Percentiles rank a stretch among this genome's conserved stretches.
Conservation (phyloP, 2,888 invertebrate genomes). For the Abrostola triplasia region DNA sequence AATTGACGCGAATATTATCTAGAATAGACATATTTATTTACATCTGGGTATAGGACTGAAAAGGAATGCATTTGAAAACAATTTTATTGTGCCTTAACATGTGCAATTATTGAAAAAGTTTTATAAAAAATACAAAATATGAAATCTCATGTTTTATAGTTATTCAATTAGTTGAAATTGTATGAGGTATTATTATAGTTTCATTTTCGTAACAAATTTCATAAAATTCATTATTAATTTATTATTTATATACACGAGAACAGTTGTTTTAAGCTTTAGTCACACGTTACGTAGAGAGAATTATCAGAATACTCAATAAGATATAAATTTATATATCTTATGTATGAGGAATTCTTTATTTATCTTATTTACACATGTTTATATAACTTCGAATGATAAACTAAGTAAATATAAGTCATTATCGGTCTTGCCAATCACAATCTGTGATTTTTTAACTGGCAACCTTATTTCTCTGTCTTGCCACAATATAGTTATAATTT, state of each 20-base stretch:
- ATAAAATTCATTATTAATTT: conserved; percentile 41
- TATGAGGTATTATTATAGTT: conserved; percentile 34
- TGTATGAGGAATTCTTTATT: conserved; percentile 50
- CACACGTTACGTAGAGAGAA: conserved; percentile 38
- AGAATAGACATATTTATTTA: conserved; percentile 47
- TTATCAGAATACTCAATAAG: conserved; percentile 52
- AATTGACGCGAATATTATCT: conserved; percentile 28
- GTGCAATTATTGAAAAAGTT: conserved; percentile 41
- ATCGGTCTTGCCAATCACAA: conserved; percentile 25
- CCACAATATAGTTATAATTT: conserved; percentile 52
- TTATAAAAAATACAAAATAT: conserved; percentile 25
- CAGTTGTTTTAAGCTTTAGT: conserved; percentile 39
- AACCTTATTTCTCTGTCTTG: conserved; percentile 45
- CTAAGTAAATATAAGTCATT: conserved; percentile 25
- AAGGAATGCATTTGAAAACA: conserved; percentile 52
- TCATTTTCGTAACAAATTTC: conserved; percentile 36
- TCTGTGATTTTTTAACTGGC: conserved; percentile 42
- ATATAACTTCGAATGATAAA: conserved; percentile 30
- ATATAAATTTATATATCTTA: conserved; percentile 56
- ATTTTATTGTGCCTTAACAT: conserved; percentile 60
- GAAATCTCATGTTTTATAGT: conserved; percentile 29
- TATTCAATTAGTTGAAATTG: conserved; percentile 43
- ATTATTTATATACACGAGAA: conserved; percentile 44
- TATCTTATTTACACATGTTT: conserved; percentile 44
- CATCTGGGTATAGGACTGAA: conserved; percentile 52